Conservation (phyloP, 2,113 vertebrate genomes). For the crab-eating macaque (Macaca fascicularis) region DNA sequence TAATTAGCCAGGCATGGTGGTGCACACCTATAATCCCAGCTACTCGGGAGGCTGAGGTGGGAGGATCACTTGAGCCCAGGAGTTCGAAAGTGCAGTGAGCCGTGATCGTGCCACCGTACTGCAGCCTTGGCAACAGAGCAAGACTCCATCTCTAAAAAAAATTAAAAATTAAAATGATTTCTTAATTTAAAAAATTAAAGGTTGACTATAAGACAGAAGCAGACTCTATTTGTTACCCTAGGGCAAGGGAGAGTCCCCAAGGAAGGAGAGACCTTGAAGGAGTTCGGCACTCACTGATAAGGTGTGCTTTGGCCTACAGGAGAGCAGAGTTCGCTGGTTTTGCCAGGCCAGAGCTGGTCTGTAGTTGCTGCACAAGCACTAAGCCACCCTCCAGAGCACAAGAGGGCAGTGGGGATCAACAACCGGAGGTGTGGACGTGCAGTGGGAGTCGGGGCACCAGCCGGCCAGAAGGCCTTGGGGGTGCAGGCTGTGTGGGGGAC, state of each 20-base stretch:
- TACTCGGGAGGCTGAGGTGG: too few species aligned
- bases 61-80: too few species aligned
- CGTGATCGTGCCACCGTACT: too few species aligned
- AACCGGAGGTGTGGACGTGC: too few species aligned
- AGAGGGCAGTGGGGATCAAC: not conserved
- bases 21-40: too few species aligned
- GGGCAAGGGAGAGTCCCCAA: not conserved
- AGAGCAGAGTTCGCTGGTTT: not conserved
- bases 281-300: not conserved
- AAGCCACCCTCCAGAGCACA: not conserved
- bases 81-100: too few species aligned
- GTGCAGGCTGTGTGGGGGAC: not conserved
- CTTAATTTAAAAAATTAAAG: too few species aligned
- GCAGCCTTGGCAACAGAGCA: too few species aligned
- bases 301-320: not conserved
- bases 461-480: not conserved
- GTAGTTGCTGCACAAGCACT: not conserved
- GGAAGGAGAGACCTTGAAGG: not conserved
- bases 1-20: too few species aligned
- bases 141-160: too few species aligned
- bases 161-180: too few species aligned
- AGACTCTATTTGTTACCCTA: not conserved
- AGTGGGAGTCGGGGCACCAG: not conserved
- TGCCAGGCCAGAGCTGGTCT: not conserved
- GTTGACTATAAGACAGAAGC: not conserved